These are phyloP conservation scores for Patagioenas fasciata DNA, from an alignment of 2,113 vertebrate species.

Conservation along the genomic window DNA sequence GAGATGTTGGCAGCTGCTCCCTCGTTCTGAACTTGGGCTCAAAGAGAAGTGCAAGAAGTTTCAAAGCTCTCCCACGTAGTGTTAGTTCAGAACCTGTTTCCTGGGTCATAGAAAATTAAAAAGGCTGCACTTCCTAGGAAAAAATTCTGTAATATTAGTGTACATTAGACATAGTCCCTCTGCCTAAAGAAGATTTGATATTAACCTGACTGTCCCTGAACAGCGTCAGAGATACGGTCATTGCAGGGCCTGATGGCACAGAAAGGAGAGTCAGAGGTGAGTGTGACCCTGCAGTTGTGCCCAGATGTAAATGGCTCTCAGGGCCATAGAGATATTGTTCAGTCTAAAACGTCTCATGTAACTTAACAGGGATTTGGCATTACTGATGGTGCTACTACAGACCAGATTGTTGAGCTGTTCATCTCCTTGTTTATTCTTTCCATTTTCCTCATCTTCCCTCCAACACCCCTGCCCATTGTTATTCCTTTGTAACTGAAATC, in stretches of 20 bases:
- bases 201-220: not conserved
- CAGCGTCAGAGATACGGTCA: not conserved
- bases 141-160: not conserved
- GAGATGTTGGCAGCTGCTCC: not conserved
- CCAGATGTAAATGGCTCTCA: not conserved
- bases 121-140: not conserved
- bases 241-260: not conserved
- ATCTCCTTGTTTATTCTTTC: not conserved
- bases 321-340: fast-evolving
- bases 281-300: not conserved
- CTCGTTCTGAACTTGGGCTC: not conserved
- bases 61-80: not conserved
- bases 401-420: not conserved
- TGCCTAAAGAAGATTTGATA: not conserved
- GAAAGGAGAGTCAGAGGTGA: not conserved
- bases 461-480: not conserved
- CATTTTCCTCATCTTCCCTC: not conserved
- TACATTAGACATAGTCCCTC: not conserved
- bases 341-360: not conserved
- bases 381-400: not conserved
- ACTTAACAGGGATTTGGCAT: not conserved
- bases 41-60: not conserved
- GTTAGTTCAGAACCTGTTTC: not conserved
- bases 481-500: not conserved
- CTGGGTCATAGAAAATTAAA: fast-evolving